These are phyloP conservation scores for Petrosia ficiformis DNA, from an alignment of 37 sponge, comb jelly and placozoan species.

Conservation along the genomic window DNA sequence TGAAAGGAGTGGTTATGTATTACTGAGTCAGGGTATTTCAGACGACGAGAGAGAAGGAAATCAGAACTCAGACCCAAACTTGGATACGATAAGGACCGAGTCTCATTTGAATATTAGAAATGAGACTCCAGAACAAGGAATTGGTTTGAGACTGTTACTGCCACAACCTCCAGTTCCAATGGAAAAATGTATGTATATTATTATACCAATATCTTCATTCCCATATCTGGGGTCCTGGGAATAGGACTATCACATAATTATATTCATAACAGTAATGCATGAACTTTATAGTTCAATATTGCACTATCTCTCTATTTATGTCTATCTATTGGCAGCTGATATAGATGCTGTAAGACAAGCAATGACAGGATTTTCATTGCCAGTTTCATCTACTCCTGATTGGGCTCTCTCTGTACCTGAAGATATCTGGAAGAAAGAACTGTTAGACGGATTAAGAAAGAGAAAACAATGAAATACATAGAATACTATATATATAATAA, in stretches of 20 bases:
- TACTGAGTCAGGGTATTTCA: neutral
- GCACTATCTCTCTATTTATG: neutral
- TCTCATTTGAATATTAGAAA: neutral
- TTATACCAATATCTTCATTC: too few relatives aligned
- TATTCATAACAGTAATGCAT: too few relatives aligned
- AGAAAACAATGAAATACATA: conserved; percentile 9
- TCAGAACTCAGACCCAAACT: too few relatives aligned
- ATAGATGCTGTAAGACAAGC: conserved; percentile 55
- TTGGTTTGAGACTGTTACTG: neutral
- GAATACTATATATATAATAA: conserved; percentile 1
- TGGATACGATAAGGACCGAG: too few relatives aligned
- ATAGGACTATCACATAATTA: too few relatives aligned
- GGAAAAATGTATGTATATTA: conserved; percentile 13
- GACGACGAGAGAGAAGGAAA: too few relatives aligned
- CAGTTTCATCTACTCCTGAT: conserved; percentile 41
- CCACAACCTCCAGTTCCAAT: conserved; percentile 5
- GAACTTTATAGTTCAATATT: too few relatives aligned
- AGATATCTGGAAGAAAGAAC: conserved; percentile 83
- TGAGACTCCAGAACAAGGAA: neutral
- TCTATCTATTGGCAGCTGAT: conserved; percentile 40
- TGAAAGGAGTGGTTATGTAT: neutral
- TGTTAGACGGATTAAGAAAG: conserved; percentile 40
- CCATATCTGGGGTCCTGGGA: too few relatives aligned
- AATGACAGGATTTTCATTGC: conserved; percentile 76
- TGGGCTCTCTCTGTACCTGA: conserved; percentile 88